Base-by-base conservation (phyloP, 2,888 invertebrate species). In the Ganaspis brasiliensis region DNA sequence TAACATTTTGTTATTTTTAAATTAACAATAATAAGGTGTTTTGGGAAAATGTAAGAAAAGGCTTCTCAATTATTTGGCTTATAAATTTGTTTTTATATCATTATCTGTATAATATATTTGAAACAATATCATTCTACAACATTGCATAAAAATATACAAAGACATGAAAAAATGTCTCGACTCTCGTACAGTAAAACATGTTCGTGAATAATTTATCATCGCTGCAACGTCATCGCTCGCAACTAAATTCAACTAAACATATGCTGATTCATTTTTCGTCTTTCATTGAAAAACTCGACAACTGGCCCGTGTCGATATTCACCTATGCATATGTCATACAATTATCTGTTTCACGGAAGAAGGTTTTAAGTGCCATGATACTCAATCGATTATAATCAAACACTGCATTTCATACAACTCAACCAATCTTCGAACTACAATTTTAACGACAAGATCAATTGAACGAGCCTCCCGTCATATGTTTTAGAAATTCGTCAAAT, bases 71-170 rank as follows among this genome's bases (percentile, higher is more conserved):
- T 70, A 72, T 80, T 76, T 90, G 89, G 89, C 89, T 89, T 91
- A 91, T 91, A 91, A 91, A 91, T 90, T 90, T 89, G 89, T 91
- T 91, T 91, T 67, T 67, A 45, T 91, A 89, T 89, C 86, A 89
- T 90, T 90, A 91, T 91, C 88, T 91, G 89, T 91, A 91, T 91
- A 90, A 91, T 91, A 91, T 91, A 91, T 91, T 91, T 91, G 88
- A 91, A 91, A 91, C 91, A 91, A 91, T 91, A 91, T 89, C 87
- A 91, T 90, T 90, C 91, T 91, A 91, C 91, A 91, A 91, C 91
- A 90, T 91, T 90, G 91, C 91, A 91, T 91, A 91, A 91, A 91
- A 91, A 91, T 91, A 91, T 91, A 91, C 90, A 91, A 91, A 91
- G 91, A 91, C 91, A 90, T 89, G 90, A 90, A 90, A 91, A 91